Conservation (phyloP, 2,888 invertebrate species). For the Atherix ibis region DNA sequence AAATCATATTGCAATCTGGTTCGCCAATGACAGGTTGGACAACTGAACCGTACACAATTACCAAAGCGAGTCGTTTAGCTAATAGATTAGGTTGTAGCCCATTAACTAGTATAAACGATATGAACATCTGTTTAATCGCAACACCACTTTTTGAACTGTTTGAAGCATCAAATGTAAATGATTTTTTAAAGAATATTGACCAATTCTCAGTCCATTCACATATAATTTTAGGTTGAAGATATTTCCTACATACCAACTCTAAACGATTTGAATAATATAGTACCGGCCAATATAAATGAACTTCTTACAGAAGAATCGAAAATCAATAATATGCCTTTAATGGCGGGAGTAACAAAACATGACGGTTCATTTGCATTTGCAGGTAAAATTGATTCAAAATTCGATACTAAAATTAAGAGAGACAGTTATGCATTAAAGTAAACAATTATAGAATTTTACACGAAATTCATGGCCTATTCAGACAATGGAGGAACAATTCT, state of each 20-base stretch:
- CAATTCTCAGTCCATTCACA: too few relatives aligned
- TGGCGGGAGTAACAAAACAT: slow-evolving; percentile 34
- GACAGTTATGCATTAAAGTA: too few relatives aligned
- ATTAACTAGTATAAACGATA: slow-evolving; percentile 14
- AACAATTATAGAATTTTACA: too few relatives aligned
- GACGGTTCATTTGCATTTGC: slow-evolving; percentile 34
- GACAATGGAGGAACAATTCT: too few relatives aligned
- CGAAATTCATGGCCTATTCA: too few relatives aligned
- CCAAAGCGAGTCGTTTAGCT: slow-evolving; percentile 28
- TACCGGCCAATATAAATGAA: slow-evolving; percentile 16
- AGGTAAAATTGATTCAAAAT: slow-evolving; percentile 25
- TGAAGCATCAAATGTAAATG: slow-evolving; percentile 10
- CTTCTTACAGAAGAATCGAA: slow-evolving; percentile 13
- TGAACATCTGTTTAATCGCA: slow-evolving; percentile 21
- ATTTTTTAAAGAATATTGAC: slow-evolving; percentile 9
- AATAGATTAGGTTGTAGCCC: slow-evolving; percentile 25
- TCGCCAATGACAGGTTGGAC: slow-evolving; percentile 36
- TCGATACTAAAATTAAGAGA: too few relatives aligned
- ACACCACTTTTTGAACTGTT: slow-evolving; percentile 19
- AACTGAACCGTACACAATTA: slow-evolving; percentile 26
- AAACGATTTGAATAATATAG: slow-evolving; percentile 15
- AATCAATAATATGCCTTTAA: slow-evolving; percentile 22
- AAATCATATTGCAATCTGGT: slow-evolving; percentile 38
- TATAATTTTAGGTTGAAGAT: too few relatives aligned
- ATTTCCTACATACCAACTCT: too few relatives aligned